Base-by-base conservation (phyloP, 1,140 invertebrate species). In the Calephelis nemesis region DNA sequence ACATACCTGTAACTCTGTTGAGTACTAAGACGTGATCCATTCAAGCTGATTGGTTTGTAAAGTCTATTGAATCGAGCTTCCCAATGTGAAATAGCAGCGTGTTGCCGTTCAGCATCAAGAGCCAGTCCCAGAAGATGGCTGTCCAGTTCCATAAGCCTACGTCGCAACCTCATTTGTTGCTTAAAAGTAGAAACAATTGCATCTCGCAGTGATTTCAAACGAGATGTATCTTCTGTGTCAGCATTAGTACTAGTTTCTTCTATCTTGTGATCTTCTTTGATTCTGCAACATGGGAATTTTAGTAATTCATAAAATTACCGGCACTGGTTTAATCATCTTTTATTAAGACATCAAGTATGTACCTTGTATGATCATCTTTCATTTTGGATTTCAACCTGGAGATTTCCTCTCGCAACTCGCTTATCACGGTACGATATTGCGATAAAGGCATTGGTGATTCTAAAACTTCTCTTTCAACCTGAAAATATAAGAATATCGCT, bases 111-210 rank as follows among this genome's bases (percentile, higher is more conserved):
- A 1, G 96, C 96, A 75, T 98, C 97, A 74, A 97, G 93, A 40
- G 96, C 96, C 58, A 98, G 87, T 0, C 96, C 95, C 73, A 98
- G 87, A 5, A 97, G 90, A 77, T 97, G 95, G 72, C 96, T 97
- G 81, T 98, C 97, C 7, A 98, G 93, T 84, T 98, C 97, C 94
- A 98, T 96, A 11, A 98, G 87, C 50, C 95, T 94, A 47, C 96
- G 93, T 54, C 97, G 94, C 1, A 98, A 87, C 74, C 96, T 95
- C 97, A 98, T 98, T 87, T 98, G 97, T 72, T 97, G 96, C 73
- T 97, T 96, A 84, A 98, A 98, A 0, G 96, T 96, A 0, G 95
- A 94, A 0, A 98, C 95, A 11, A 98, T 96, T 77, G 97, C 95
- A 70, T 98, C 96, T 48, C 96, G 93, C 4, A 98, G 81, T 52